Evolutionary conservation across 2,113 vertebrate genomes (phyloP), one percentile per base, ranked within the genome.

Genomic region (Sander lucioperca): DNA sequence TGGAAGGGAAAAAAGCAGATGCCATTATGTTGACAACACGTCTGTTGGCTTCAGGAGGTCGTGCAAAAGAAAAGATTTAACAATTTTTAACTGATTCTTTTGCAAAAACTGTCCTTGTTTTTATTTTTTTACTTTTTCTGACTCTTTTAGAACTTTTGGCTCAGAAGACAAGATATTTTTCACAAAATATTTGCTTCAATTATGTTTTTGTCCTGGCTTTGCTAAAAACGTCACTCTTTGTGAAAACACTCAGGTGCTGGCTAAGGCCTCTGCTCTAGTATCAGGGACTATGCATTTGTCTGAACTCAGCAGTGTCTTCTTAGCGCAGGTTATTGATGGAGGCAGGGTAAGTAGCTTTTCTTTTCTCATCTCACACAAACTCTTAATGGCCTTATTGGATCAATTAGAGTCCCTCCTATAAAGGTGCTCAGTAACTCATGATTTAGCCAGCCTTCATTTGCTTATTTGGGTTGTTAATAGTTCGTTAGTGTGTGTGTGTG

Each of bases 311-410:
- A 65, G 77, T 91, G 76, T 62, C 82, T 84, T 77, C 80, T 86
- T 84, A 79, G 58, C 18, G 47, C 66, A 72, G 67, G 77, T 88
- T 89, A 94, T 93, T 89, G 92, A 94, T 92, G 74, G 61, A 84
- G 53, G 82, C 62, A n/a, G 54, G n/a, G 27, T 83, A 82, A 90
- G 84, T 82, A 70, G 84, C 84, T 82, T 87, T 92, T 90, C 84
- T 91, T 92, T 94, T 91, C 85, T 86, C 82, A 73, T 92, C 81
- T 85, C 69, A 39, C 77, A 79, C 79, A 74, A 79, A 87, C 87
- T 82, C 79, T 83, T 89, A 92, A 90, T 91, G 79, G 84, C 57
- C 86, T 90, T 85, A 92, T 92, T 87, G 92, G 88, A 93, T 94
- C 87, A 90, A 90, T 94, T 94, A 91, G 70, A 82, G 74, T 57